Evolutionary conservation across 2,888 invertebrate genomes (phyloP), one percentile per base, ranked within the genome.

Genomic region (Hypena proboscidalis): DNA sequence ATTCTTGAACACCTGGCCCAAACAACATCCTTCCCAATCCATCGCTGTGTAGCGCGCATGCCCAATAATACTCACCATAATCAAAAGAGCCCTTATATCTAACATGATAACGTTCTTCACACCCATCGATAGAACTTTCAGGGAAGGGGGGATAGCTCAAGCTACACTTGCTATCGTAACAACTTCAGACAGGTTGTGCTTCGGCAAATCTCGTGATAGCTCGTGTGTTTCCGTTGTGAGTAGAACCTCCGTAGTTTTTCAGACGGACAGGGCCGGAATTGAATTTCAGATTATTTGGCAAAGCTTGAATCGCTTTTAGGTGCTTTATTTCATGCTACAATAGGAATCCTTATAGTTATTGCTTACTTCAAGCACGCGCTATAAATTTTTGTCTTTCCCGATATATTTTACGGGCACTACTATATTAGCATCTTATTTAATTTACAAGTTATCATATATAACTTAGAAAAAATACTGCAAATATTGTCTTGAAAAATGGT

Each of bases 11-110:
- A 58, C 56, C 58, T 63, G 56, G 41, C 38, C 63, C 57, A 46
- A 42, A n/a, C n/a, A n/a, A n/a, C n/a, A n/a, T n/a, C n/a, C n/a
- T n/a, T n/a, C 40, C 56, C 56, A 48, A 54, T 45, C 59, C 67
- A 68, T 76, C 66, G 70, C 73, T 61, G 67, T 59, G 47, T 54
- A 52, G 21, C 56, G 78, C 81, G 83, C 83, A 83, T 80, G 83
- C 77, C 51, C 72, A 31, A 48, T 15, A 20, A 37, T 25, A 4
- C 8, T 9, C 35, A 62, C 81, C 79, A 76, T 31, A 34, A 23
- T 65, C 64, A 20, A 32, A 13, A 47, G 71, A 72, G 38, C 73
- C 46, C 60, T 49, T 35, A 51, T 46, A 25, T 50, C 44, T 33
- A 58, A 57, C 40, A 42, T 58, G 52, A 64, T 56, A 52, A 59